Base-by-base conservation (phyloP, 2,113 vertebrate species). In the Vimba vimba region DNA sequence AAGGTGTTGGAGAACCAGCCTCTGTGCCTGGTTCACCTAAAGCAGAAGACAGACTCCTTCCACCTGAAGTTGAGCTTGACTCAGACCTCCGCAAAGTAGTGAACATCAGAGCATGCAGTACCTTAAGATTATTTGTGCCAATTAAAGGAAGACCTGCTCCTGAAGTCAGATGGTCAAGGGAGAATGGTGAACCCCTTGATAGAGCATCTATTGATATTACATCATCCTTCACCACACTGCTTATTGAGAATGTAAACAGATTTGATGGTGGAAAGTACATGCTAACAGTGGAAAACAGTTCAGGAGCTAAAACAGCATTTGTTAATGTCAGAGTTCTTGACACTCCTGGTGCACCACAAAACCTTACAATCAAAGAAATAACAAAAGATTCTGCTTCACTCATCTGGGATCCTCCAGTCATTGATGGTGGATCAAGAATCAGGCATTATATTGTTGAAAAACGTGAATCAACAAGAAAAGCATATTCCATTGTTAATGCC, bases 381-480 rank as follows among this genome's bases (percentile, higher is more conserved):
- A 97, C 96, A 19, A 98, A 96, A 93, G 95, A 97, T 89, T 99
- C 97, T 47, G 98, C 97, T 81, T 97, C 96, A 15, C 90, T 99
- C 9, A 96, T 96, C 33, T 99, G 98, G 98, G 98, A 99, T 68
- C 96, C 97, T 85, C 98, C 98, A 69, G 91, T 98, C 52, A 94
- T 99, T 90, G 98, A 99, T 69, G 98, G 98, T 83, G 98, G 98
- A 15, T 97, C 97, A 74, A 97, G 97, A 94, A 96, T 98, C 89
- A 97, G 96, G 80, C 98, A 96, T 92, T 99, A 99, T 68, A 95
- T 99, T 59, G 95, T 99, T 88, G 98, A 99, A 94, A 99, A 99
- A 89, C 96, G 98, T 79, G 98, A 99, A 91, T 98, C 97, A 36
- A 97, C 96, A 88, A 97, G 98, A 93, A 99, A 99, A 91, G 98